These are phyloP conservation scores for Selene dorsalis DNA, from an alignment of 2,797 vertebrate species.

Conservation along the genomic window DNA sequence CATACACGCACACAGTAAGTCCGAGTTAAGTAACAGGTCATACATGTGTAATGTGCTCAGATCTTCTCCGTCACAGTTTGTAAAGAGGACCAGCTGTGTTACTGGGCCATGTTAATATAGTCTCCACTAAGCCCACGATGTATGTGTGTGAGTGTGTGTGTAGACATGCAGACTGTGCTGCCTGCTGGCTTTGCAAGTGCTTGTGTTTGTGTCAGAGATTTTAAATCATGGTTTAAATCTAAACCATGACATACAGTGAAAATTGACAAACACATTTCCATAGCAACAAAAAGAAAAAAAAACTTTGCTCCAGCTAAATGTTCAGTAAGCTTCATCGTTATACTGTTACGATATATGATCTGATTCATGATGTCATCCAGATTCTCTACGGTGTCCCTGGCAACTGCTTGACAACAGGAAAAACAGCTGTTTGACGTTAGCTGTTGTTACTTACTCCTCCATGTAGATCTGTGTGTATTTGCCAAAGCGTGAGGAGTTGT, in stretches of 20 bases:
- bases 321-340: not conserved
- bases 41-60: constrained; percentile 67
- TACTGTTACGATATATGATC: no score
- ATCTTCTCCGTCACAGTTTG: constrained; percentile 53
- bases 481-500: constrained; percentile 98
- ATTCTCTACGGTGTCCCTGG: not conserved
- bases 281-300: not conserved
- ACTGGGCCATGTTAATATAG: constrained; percentile 46
- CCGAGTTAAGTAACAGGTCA: constrained; percentile 77
- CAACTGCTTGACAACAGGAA: not conserved
- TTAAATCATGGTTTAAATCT: no score
- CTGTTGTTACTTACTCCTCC: constrained; percentile 89
- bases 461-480: constrained; percentile 96
- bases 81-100: constrained; percentile 56
- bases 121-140: constrained; percentile 21
- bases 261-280: not conserved
- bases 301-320: not conserved
- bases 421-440: not conserved
- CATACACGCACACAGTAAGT: constrained; percentile 29
- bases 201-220: constrained; percentile 22
- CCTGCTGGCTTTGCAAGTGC: not conserved
- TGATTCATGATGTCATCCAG: no score
- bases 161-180: not conserved
- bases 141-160: constrained; percentile 13
- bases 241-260: not conserved